Evolutionary conservation across 2,888 invertebrate genomes (phyloP).

Genomic region (Aleiodes leptofemur): DNA sequence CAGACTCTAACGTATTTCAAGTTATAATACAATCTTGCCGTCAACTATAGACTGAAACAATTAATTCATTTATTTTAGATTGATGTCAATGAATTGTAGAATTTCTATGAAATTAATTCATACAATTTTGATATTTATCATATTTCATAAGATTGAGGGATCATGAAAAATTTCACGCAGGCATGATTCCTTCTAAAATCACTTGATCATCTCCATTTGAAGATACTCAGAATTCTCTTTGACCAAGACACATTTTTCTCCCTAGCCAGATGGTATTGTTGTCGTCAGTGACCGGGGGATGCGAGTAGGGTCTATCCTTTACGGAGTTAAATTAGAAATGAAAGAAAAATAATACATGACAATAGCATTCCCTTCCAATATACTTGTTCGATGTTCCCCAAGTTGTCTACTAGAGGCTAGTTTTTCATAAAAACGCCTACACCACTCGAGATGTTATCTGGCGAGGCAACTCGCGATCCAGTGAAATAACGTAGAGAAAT

Average conservation of each 20-base stretch:
- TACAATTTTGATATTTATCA: not conserved
- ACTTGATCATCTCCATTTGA: conserved; percentile 18
- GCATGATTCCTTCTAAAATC: conserved; percentile 19
- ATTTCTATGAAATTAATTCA: not conserved
- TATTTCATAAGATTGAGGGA: not conserved
- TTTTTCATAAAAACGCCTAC: conserved; percentile 25
- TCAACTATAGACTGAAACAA: conserved; percentile 13
- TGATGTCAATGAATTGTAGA: not conserved
- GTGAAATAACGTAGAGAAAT: conserved; percentile 18
- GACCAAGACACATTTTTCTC: conserved; percentile 19
- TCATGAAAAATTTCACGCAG: conserved; percentile 28
- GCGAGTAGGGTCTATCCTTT: not conserved
- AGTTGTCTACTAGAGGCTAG: conserved; percentile 6
- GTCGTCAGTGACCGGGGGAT: not conserved
- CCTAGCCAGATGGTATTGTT: not conserved
- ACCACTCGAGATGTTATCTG: conserved; percentile 34
- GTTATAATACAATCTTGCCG: conserved; percentile 26
- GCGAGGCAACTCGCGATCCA: conserved; percentile 31
- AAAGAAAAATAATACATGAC: conserved; percentile 12
- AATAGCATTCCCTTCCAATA: conserved; percentile 26
- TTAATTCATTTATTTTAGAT: not conserved
- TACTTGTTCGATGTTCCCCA: conserved; percentile 16
- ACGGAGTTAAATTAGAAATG: not conserved
- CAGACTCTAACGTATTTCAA: not conserved
- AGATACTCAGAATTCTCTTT: not conserved